Evolutionary conservation across 2,888 invertebrate species (phyloP).

Genomic region (Drosophila incognita): DNA sequence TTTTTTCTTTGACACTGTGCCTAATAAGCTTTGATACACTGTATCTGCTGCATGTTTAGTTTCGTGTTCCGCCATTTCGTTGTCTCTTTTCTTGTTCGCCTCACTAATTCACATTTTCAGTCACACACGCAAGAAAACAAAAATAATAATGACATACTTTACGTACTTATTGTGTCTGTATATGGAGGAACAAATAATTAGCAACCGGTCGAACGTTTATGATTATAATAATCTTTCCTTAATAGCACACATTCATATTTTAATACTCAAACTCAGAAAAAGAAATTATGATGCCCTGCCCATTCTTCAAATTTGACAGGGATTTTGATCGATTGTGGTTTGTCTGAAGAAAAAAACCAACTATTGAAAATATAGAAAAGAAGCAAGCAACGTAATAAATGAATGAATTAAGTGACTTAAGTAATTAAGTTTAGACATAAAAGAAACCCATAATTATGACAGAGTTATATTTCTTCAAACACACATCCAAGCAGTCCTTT

Average conservation of each 20-base stretch:
- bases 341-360: not conserved
- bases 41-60: slow-evolving; percentile 35
- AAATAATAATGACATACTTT: not conserved
- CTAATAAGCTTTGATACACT: too few species aligned
- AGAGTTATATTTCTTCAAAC: not conserved
- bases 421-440: not conserved
- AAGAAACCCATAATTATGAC: not conserved
- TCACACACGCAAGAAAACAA: not conserved
- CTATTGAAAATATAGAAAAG: not conserved
- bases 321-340: not conserved
- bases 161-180: not conserved
- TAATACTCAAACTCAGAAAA: not conserved
- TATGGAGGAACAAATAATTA: not conserved
- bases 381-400: not conserved
- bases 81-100: slow-evolving; percentile 24
- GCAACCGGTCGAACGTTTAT: not conserved
- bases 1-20: too few species aligned
- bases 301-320: not conserved
- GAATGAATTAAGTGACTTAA: not conserved
- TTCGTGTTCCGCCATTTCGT: slow-evolving; percentile 42
- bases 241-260: not conserved
- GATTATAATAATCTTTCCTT: not conserved
- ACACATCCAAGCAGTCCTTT: not conserved
- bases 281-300: too few species aligned
- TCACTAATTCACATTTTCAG: slow-evolving; percentile 2